These are phyloP conservation scores for Sipha flava DNA, from an alignment of 1,140 invertebrate species.

Conservation along the genomic window DNA sequence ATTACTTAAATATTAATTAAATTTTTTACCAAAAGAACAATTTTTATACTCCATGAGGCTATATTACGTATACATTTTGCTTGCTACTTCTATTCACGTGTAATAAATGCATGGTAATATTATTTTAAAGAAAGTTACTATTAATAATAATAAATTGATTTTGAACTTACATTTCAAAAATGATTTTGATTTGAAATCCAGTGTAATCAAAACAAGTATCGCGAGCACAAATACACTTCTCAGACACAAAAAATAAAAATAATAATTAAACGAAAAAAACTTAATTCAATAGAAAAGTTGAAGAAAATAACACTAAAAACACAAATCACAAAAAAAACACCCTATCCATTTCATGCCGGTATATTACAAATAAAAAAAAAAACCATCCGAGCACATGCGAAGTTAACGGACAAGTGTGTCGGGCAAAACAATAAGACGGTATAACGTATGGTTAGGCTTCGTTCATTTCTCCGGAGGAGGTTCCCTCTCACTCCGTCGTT, in stretches of 20 bases:
- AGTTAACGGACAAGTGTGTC: slow-evolving; percentile 23
- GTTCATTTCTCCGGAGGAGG: slow-evolving; percentile 8
- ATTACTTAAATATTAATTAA: too few relatives aligned
- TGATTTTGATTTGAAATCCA: not conserved
- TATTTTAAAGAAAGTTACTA: too few relatives aligned
- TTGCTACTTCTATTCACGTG: too few relatives aligned
- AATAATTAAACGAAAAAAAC: not conserved
- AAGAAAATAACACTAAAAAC: not conserved
- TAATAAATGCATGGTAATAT: too few relatives aligned
- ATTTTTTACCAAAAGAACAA: too few relatives aligned
- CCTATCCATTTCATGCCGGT: not conserved
- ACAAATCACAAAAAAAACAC: not conserved
- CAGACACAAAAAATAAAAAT: not conserved
- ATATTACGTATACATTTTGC: too few relatives aligned
- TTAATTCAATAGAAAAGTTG: not conserved
- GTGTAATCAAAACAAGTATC: not conserved
- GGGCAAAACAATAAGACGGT: slow-evolving; percentile 6
- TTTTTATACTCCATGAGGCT: too few relatives aligned
- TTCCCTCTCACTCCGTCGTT: slow-evolving; percentile 19
- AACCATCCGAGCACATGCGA: not conserved
- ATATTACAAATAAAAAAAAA: not conserved
- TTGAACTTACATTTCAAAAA: not conserved
- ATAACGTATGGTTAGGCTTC: not conserved
- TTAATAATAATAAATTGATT: not conserved
- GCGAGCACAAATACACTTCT: not conserved